Conservation (phyloP, 2,797 vertebrate genomes). For the Chaetodon trifasciatus region DNA sequence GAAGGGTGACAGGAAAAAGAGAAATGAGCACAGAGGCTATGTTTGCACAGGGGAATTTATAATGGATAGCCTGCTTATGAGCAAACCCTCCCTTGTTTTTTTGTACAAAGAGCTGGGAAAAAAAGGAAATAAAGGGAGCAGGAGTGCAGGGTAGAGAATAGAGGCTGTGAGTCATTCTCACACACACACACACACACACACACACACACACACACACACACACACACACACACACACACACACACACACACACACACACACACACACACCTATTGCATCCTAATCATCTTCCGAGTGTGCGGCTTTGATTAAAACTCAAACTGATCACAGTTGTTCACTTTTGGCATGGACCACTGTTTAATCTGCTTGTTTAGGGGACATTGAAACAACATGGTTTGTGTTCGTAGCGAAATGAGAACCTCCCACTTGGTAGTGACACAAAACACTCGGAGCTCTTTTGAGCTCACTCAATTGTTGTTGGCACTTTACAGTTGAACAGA, state of each 20-base stretch:
- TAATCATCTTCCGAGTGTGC: constrained; percentile 30
- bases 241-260: constrained; percentile 14
- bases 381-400: constrained; percentile 34
- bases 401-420: constrained; percentile 46
- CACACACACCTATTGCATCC: constrained; percentile 38
- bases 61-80: constrained; percentile 45
- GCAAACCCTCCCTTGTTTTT: constrained; percentile 34
- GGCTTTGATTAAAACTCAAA: constrained; percentile 43
- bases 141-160: constrained; percentile 41
- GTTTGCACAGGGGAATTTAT: constrained; percentile 53
- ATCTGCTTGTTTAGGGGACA: constrained; percentile 29
- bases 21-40: constrained; percentile 68
- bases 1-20: constrained; percentile 64
- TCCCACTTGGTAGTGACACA: constrained; percentile 50
- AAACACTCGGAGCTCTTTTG: constrained; percentile 42
- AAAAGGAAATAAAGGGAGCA: constrained; percentile 24
- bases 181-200: constrained; percentile 21
- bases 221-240: constrained; percentile 23
- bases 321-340: constrained; percentile 30
- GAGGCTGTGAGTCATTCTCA: constrained; percentile 61
- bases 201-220: constrained; percentile 33
- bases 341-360: constrained; percentile 16
- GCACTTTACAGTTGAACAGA: constrained; percentile 41
- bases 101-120: constrained; percentile 41
- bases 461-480: constrained; percentile 37